phyloP scores from a whole-genome alignment of 2,888 invertebrate genomes.

The Hydropsyche betteni region DNA sequence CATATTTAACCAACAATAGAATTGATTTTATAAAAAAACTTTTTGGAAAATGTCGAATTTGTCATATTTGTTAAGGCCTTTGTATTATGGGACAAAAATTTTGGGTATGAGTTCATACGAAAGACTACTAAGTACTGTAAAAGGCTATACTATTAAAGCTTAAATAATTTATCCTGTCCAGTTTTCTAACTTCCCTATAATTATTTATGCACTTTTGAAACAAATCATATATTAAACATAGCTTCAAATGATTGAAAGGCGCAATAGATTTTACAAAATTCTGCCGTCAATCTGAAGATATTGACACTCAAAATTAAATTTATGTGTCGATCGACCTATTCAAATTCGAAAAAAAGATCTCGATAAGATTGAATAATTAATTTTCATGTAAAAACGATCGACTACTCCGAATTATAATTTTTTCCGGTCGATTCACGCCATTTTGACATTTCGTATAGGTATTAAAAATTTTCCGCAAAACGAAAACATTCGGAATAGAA shows the following conservation, averaged over 20 bases:
- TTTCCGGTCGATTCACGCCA: not conserved
- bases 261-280: too few relatives aligned
- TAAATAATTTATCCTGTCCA: too few relatives aligned
- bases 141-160: too few relatives aligned
- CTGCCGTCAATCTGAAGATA: not conserved
- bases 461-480: not conserved
- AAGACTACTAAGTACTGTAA: too few relatives aligned
- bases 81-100: constrained; percentile 13
- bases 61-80: not conserved
- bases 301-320: not conserved
- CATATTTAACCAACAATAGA: too few relatives aligned
- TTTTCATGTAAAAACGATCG: not conserved
- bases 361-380: constrained; percentile 4
- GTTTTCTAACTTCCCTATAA: too few relatives aligned
- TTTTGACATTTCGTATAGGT: not conserved
- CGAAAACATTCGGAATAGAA: too few relatives aligned
- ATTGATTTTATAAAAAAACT: too few relatives aligned
- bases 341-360: not conserved
- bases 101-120: not conserved
- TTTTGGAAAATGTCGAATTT: constrained; percentile 12
- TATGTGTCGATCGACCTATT: not conserved
- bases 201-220: too few relatives aligned
- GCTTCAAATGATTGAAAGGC: too few relatives aligned
- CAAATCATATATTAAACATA: too few relatives aligned
- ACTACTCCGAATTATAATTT: not conserved